Base-by-base conservation (phyloP, 2,888 invertebrate species). In the Philhelius pedissequus region DNA sequence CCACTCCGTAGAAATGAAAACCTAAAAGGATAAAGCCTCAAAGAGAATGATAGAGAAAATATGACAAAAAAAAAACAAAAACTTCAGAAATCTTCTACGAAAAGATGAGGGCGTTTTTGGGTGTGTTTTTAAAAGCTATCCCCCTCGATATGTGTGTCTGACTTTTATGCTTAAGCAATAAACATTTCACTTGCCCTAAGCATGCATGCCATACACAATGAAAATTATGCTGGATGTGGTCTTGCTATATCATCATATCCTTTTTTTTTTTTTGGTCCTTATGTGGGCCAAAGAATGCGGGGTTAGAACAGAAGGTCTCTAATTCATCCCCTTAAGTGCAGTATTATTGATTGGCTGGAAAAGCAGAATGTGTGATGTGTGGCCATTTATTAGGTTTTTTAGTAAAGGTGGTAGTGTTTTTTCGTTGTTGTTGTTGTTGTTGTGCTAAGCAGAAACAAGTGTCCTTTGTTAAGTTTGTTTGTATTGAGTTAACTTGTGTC, bases 141-240 rank as follows among this genome's bases (percentile, higher is more conserved):
- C 76, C 76, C 48, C 8, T 70, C 66, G 70, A 75, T 84, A 56
- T 84, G 80, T 84, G 80, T 80, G 80, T 54, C 75, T 80, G 80
- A 80, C 68, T 79, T 84, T 84, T 80, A 84, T 80, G 79, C 68
- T 75, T 50, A 35, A 56, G 84, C 84, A 84, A 84, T 84, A 84
- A 84, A 84, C 71, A 80, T 84, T 84, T 71, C 60, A 70, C 66
- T 80, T 68, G 80, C 66, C 84, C 76, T 75, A 76, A 80, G 84
- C 80, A 84, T 84, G 80, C 71, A 80, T 76, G 76, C 84, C 84
- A 84, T 84, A 80, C 80, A 84, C 80, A 80, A 84, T 84, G 84
- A 84, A 84, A 80, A 84, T 84, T 80, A n/a, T 80, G 75, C 56
- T 80, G 54, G 75, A 76, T 45, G 75, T 84, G 84, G 84, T 80